phyloP scores from a whole-genome alignment of 2,113 vertebrate genomes.

The Xiphias gladius region DNA sequence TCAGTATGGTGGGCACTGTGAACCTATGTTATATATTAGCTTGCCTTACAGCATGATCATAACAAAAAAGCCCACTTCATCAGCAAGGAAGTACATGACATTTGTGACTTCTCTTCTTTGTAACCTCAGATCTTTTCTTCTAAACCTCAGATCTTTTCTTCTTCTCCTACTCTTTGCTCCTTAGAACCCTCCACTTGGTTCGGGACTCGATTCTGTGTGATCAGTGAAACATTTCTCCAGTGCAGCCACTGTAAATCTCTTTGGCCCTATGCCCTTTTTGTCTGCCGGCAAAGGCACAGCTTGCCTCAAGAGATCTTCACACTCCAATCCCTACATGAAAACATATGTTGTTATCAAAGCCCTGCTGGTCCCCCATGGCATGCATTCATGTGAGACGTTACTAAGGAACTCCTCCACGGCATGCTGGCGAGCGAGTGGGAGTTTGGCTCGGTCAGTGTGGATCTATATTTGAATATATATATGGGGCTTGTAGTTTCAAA shows the following conservation, averaged over 20 bases:
- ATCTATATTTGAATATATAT: conserved; percentile 13
- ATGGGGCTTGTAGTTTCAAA: conserved; percentile 11
- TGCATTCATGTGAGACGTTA: conserved; percentile 50
- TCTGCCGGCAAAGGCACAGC: conserved; percentile 42
- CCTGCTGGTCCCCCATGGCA: conserved; percentile 47
- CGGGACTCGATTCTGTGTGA: conserved; percentile 19
- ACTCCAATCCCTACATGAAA: conserved; percentile 64
- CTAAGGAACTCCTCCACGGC: conserved; percentile 22
- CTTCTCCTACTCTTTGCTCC: neutral
- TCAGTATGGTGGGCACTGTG: neutral
- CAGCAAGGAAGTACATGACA: neutral
- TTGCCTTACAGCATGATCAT: neutral
- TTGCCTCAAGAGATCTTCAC: conserved; percentile 50
- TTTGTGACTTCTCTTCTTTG: neutral
- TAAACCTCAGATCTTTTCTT: neutral
- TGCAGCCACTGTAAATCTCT: conserved; percentile 45
- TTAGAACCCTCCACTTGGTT: conserved; percentile 7
- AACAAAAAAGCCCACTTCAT: neutral
- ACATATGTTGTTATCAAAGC: conserved; percentile 70
- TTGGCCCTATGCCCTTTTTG: conserved; percentile 47
- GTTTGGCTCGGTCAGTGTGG: conserved; percentile 37
- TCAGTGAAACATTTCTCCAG: conserved; percentile 48
- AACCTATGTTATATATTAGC: neutral
- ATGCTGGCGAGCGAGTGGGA: conserved; percentile 50
- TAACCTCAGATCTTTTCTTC: neutral